A percentile compares a stretch with the other conserved stretches of the same genome.
phyloP scores from a whole-genome alignment of 2,888 invertebrate species.

The Gnatocerus cornutus region DNA sequence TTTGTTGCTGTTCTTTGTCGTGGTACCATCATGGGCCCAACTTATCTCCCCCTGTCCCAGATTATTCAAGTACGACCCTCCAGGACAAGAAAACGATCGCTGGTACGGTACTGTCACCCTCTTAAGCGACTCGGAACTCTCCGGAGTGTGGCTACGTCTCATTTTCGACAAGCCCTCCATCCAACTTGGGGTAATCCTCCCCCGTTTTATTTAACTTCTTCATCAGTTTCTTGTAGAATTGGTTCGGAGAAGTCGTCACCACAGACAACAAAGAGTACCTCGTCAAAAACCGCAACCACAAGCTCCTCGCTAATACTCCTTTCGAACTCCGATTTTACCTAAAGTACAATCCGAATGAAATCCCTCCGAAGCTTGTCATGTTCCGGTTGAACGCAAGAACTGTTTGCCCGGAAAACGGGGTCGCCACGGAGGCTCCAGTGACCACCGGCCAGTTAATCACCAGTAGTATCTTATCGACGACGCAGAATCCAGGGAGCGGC shows the following conservation, averaged over 20 bases:
- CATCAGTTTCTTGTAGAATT: constrained; percentile 63
- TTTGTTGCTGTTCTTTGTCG: neutral
- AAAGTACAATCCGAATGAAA: constrained; percentile 73
- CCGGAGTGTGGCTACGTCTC: constrained; percentile 76
- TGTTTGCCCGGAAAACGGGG: constrained; percentile 71
- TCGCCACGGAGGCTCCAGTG: constrained; percentile 65
- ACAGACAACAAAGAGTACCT: constrained; percentile 76
- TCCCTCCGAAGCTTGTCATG: constrained; percentile 67
- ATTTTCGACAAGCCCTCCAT: constrained; percentile 69
- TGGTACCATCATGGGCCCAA: constrained; percentile 6
- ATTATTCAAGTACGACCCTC: constrained; percentile 75
- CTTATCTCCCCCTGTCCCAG: constrained; percentile 74
- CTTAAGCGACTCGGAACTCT: constrained; percentile 73
- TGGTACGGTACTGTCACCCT: constrained; percentile 78
- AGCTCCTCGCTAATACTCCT: constrained; percentile 74
- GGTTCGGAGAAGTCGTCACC: constrained; percentile 76
- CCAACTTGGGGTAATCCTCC: constrained; percentile 62
- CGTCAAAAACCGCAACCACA: constrained; percentile 75
- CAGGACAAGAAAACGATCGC: constrained; percentile 71
- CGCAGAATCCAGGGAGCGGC: constrained; percentile 24
- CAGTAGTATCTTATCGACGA: constrained; percentile 53
- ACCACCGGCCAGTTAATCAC: constrained; percentile 63
- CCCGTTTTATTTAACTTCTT: no score
- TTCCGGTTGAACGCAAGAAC: constrained; percentile 75
- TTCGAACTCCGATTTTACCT: constrained; percentile 76